Conservation (phyloP, 37 sponge, comb jelly and placozoan genomes). For the Spongilla lacustris region DNA sequence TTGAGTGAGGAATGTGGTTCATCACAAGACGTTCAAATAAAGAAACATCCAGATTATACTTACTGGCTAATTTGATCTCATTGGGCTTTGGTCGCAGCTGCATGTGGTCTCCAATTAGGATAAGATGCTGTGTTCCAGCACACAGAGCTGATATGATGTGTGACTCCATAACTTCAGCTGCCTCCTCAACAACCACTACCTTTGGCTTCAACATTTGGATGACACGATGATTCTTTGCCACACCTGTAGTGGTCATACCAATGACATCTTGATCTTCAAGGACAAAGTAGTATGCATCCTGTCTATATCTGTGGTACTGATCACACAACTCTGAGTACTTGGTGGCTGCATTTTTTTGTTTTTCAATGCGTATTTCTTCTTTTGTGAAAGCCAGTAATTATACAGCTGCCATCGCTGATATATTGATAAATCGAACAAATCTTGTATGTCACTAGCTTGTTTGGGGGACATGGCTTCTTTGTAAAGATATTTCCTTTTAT, state of each 20-base stretch:
- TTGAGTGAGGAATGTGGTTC: slow-evolving; percentile 73
- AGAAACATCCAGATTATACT: slow-evolving; percentile 85
- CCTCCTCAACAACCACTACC: slow-evolving; percentile 93
- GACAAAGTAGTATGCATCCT: slow-evolving; percentile 42
- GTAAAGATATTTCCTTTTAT: no score
- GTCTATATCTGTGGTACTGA: slow-evolving; percentile 1
- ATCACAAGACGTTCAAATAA: slow-evolving; percentile 85
- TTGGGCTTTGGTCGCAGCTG: slow-evolving; percentile 93
- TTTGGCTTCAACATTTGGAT: slow-evolving; percentile 79
- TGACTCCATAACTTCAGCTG: slow-evolving; percentile 93
- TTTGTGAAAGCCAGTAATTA: slow-evolving; percentile 61
- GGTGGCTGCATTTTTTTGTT: neutral
- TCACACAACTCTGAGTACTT: slow-evolving; percentile 14
- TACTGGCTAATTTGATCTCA: slow-evolving; percentile 69
- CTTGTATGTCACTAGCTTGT: no score
- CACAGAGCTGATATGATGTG: slow-evolving; percentile 83
- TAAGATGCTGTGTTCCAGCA: slow-evolving; percentile 82
- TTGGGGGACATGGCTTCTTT: no score
- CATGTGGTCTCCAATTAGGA: slow-evolving; percentile 97
- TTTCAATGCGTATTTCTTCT: neutral
- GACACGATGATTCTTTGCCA: slow-evolving; percentile 82
- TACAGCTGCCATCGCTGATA: slow-evolving; percentile 57
- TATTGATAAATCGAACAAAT: no score
- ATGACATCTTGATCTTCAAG: slow-evolving; percentile 59
- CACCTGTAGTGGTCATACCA: slow-evolving; percentile 95